Percentiles rank a stretch among this genome's conserved stretches.
Conservation (phyloP, 1,140 invertebrate genomes). For the Hypothenemus hampei region DNA sequence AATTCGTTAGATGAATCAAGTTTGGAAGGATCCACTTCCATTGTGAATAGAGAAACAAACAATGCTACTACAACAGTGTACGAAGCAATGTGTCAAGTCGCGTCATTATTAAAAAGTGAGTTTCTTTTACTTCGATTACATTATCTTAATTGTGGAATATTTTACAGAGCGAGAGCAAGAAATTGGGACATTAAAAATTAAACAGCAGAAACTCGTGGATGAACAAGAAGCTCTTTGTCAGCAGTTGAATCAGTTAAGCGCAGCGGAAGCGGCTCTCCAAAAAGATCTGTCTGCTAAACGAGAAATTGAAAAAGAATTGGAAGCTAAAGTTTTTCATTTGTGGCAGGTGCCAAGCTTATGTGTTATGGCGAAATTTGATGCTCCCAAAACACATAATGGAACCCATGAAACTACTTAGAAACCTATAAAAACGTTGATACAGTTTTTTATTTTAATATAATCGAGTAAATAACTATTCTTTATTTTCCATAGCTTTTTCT, state of each 20-base stretch:
- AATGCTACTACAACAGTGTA: conserved; percentile 19
- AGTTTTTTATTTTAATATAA: too few relatives aligned
- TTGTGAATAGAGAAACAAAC: conserved; percentile 13
- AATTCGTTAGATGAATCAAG: conserved; percentile 46
- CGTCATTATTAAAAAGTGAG: conserved; percentile 40
- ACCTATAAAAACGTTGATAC: too few relatives aligned
- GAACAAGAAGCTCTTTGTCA: conserved; percentile 36
- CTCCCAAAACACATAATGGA: conserved; percentile 20
- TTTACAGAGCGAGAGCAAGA: conserved; percentile 43
- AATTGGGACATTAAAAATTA: conserved; percentile 35
- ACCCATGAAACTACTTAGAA: too few relatives aligned
- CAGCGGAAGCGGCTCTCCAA: conserved; percentile 38
- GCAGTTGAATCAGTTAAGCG: conserved; percentile 37
- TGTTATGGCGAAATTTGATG: conserved; percentile 37
- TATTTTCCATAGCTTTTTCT: too few relatives aligned
- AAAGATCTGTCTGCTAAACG: conserved; percentile 36
- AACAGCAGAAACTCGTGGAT: conserved; percentile 34
- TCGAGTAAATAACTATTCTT: too few relatives aligned
- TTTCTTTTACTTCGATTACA: conserved; percentile 9
- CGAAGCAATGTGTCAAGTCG: conserved; percentile 42
- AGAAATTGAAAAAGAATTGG: conserved; percentile 38
- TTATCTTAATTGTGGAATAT: background rate
- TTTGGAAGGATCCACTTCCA: conserved; percentile 36
- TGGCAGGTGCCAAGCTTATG: conserved; percentile 44
- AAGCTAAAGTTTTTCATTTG: conserved; percentile 37